These are phyloP conservation scores for Phyllotreta striolata DNA, from an alignment of 2,888 invertebrate genomes.

Conservation along the genomic window DNA sequence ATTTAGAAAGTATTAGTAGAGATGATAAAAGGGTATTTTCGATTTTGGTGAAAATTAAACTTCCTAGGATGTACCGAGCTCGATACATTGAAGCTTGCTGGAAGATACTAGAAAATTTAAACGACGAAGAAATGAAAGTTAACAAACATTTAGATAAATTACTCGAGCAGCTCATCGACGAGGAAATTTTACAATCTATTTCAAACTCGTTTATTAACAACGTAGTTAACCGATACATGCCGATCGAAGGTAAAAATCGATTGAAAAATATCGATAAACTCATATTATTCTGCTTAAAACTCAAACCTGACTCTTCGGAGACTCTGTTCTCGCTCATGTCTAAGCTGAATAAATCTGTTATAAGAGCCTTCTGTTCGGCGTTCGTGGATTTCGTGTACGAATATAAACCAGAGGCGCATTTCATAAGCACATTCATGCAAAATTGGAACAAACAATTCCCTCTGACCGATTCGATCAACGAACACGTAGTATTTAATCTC, in stretches of 20 bases:
- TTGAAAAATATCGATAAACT: conserved; percentile 17
- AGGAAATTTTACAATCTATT: conserved; percentile 18
- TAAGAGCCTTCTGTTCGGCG: conserved; percentile 6
- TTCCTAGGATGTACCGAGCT: conserved; percentile 32
- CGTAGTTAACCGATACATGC: neutral
- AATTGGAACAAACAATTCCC: conserved; percentile 22
- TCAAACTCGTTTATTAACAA: conserved; percentile 18
- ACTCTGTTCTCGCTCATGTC: neutral
- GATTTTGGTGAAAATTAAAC: conserved; percentile 21
- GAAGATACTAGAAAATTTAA: conserved; percentile 34
- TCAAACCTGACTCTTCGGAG: neutral
- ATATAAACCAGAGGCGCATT: conserved; percentile 4
- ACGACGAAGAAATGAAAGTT: conserved; percentile 22
- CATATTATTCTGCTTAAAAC: conserved; percentile 11
- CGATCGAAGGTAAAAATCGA: conserved; percentile 14
- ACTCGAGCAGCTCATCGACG: neutral
- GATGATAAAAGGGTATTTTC: conserved; percentile 36
- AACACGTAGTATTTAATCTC: conserved; percentile 22
- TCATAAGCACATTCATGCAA: conserved; percentile 9
- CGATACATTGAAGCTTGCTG: conserved; percentile 36
- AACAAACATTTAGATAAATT: conserved; percentile 18
- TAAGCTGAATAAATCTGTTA: neutral
- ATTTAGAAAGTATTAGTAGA: conserved; percentile 33
- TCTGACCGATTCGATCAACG: conserved; percentile 21
- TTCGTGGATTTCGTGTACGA: conserved; percentile 1